These are phyloP conservation scores for Araneus ventricosus DNA, from an alignment of 1,140 invertebrate genomes.

Conservation along the genomic window DNA sequence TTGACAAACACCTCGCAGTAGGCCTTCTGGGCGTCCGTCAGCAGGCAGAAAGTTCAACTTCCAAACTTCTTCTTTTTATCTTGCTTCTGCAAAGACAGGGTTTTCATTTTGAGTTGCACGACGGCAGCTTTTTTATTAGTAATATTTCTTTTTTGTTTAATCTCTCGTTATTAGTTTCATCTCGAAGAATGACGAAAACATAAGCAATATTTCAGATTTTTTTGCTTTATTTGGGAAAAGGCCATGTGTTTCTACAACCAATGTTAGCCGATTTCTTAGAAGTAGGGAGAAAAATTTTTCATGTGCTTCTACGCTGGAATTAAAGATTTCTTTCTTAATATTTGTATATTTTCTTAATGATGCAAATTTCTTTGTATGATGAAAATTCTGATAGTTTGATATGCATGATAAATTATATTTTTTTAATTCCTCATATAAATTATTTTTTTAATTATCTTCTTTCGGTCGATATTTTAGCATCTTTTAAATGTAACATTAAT, in stretches of 20 bases:
- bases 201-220: not conserved
- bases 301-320: too few relatives aligned
- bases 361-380: too few relatives aligned
- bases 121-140: not conserved
- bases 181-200: not conserved
- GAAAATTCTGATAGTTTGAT: not conserved
- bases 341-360: too few relatives aligned
- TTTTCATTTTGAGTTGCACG: not conserved
- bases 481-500: too few relatives aligned
- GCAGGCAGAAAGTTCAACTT: not conserved
- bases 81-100: not conserved
- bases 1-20: constrained; percentile 72
- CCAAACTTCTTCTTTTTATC: not conserved
- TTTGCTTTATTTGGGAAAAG: not conserved
- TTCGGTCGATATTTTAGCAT: too few relatives aligned
- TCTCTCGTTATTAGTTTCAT: constrained; percentile 27
- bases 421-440: too few relatives aligned
- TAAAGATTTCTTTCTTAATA: too few relatives aligned
- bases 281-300: too few relatives aligned
- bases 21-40: constrained; percentile 45
- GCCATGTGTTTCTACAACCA: not conserved
- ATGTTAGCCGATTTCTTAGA: not conserved
- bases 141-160: not conserved
- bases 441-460: too few relatives aligned
- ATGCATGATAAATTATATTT: not conserved